phyloP scores from a whole-genome alignment of 2,888 invertebrate genomes.

The Macrophya alboannulata region DNA sequence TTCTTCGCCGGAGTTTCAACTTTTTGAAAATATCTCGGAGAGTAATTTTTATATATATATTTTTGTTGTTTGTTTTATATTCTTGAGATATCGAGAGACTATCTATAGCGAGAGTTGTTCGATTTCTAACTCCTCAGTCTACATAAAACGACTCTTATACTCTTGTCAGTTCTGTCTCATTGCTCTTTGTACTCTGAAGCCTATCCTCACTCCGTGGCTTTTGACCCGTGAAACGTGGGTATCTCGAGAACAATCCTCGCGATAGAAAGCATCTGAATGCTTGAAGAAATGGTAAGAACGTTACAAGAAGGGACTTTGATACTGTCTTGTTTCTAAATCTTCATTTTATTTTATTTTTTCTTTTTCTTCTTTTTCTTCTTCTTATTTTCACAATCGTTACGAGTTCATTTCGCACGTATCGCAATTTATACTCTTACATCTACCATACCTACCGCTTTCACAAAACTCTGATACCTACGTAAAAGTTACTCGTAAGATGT shows the following conservation, averaged over 20 bases:
- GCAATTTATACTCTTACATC: not conserved
- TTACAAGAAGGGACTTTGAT: constrained; percentile 38
- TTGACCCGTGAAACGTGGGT: constrained; percentile 50
- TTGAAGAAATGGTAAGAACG: constrained; percentile 32
- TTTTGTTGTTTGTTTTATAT: not conserved
- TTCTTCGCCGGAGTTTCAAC: constrained; percentile 1
- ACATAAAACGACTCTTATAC: not conserved
- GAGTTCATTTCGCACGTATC: constrained; percentile 26
- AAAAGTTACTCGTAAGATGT: not conserved
- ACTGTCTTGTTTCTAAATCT: not conserved
- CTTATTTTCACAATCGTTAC: not conserved
- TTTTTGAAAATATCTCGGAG: not conserved
- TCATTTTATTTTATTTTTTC: not conserved
- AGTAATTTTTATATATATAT: constrained; percentile 2
- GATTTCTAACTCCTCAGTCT: constrained; percentile 14
- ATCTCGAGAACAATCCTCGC: constrained; percentile 29
- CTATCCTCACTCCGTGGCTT: constrained; percentile 22
- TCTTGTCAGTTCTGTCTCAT: constrained; percentile 36
- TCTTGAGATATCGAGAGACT: not conserved
- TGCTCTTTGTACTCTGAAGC: constrained; percentile 34
- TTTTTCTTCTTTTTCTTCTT: not conserved
- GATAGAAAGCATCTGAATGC: constrained; percentile 45
- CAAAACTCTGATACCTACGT: not conserved
- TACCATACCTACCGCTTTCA: not conserved
- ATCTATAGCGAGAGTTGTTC: not conserved